Evolutionary conservation across 2,113 vertebrate species (phyloP), one percentile per base, ranked within the genome.

Genomic region (Charadrius vociferus): DNA sequence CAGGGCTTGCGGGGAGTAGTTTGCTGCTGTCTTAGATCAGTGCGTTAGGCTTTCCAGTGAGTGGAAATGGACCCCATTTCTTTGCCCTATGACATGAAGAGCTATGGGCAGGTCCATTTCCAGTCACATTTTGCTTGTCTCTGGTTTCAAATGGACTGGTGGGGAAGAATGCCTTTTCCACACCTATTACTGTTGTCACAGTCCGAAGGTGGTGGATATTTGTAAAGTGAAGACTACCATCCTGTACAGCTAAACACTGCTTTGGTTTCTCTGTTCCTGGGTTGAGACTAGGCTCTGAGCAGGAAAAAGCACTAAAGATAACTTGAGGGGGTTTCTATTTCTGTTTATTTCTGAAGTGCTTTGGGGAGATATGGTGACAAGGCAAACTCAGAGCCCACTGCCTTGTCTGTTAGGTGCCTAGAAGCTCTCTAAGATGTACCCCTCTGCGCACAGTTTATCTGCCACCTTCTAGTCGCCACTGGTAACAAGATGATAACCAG

Each of bases 151-250:
- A 30, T 6, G 47, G 27, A 24, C 13, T 17, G 20, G 3, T 36
- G 21, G 52, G 41, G 29, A 12, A 21, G 53, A 22, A 77, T n/a
- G 39, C 5, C 21, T 63, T 7, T 67, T 20, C 45, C 12, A 18
- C 1, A 7, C 16, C 10, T 21, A 2, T 55, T 18, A 0, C 16
- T 36, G 6, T 32, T 18, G 7, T 18, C 24, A 9, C 26, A 55
- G 55, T 32, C 34, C 12, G 1, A 6, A 43, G 29, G 17, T 47
- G n/a, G 10, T 12, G 37, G 43, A 4, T 15, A 1, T 2, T 6
- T 37, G 56, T 22, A 4, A 24, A 37, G n/a, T 6, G 6, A 36
- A 36, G 19, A n/a, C 18, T 62, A 65, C 29, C 41, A 3, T 14
- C n/a, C 61, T 29, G 14, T 55, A 32, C 12, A 39, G 67, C 23